Conservation (phyloP, 2,888 invertebrate genomes). For the Tiliacea citrago region DNA sequence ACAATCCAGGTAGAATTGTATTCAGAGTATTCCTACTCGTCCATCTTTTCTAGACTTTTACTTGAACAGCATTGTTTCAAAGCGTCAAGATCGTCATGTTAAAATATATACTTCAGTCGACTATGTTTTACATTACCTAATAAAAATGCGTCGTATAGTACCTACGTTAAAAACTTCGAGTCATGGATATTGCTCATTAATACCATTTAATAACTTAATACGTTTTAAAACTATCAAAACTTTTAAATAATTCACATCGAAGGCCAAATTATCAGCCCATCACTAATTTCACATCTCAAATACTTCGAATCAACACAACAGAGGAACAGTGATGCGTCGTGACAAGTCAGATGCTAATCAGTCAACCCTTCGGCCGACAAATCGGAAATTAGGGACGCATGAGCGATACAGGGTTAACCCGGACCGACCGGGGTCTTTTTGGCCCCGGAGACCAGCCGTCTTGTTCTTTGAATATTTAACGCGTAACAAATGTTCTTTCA, state of each 20-base stretch:
- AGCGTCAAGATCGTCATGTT: too few species aligned
- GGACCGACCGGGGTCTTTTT: slow-evolving; percentile 76
- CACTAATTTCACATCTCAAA: slow-evolving; percentile 74
- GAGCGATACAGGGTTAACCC: slow-evolving; percentile 88
- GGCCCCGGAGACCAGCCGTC: slow-evolving; percentile 83
- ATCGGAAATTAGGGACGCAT: slow-evolving; percentile 90
- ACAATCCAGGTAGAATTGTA: background rate
- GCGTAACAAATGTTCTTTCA: slow-evolving; percentile 80
- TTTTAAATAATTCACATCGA: background rate
- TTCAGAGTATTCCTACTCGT: background rate
- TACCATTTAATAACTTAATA: background rate
- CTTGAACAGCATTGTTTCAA: too few species aligned
- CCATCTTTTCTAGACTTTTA: background rate
- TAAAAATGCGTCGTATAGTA: too few species aligned
- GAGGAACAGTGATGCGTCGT: slow-evolving; percentile 82
- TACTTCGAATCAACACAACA: slow-evolving; percentile 77
- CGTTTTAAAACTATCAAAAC: background rate
- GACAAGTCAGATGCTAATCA: slow-evolving; percentile 90
- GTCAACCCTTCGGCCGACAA: slow-evolving; percentile 89
- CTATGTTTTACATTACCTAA: too few species aligned
- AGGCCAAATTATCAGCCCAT: slow-evolving; percentile 48
- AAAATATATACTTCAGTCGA: too few species aligned
- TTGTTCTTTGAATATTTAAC: slow-evolving; percentile 90
- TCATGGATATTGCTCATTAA: background rate
- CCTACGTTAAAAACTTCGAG: background rate